These are phyloP conservation scores for Nymphalis polychloros DNA, from an alignment of 2,888 invertebrate species.

Conservation along the genomic window DNA sequence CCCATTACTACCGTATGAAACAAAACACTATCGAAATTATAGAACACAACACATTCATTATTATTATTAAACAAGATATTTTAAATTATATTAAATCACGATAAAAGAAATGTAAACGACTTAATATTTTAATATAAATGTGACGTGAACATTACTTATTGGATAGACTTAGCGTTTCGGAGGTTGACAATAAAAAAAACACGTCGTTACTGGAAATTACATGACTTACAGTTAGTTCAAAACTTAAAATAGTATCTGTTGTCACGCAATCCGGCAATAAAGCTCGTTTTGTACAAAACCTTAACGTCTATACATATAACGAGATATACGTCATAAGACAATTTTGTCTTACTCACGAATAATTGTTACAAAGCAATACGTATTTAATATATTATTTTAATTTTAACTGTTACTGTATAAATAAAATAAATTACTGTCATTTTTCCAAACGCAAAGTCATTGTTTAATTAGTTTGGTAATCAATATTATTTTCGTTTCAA, in stretches of 20 bases:
- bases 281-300: slow-evolving; percentile 47
- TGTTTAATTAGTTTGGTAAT: too few relatives aligned
- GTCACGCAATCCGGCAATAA: slow-evolving; percentile 76
- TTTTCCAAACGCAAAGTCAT: too few relatives aligned
- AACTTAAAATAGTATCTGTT: slow-evolving; percentile 62
- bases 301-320: slow-evolving; percentile 13
- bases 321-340: slow-evolving; percentile 5
- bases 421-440: too few relatives aligned
- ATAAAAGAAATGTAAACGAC: slow-evolving; percentile 31
- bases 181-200: slow-evolving; percentile 73
- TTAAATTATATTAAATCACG: too few relatives aligned
- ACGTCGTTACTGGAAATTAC: slow-evolving; percentile 77
- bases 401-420: too few relatives aligned
- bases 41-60: neutral
- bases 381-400: too few relatives aligned
- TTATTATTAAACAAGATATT: neutral
- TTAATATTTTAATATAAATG: slow-evolving; percentile 44
- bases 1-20: neutral
- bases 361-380: slow-evolving; percentile 2
- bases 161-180: slow-evolving; percentile 43
- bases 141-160: slow-evolving; percentile 31
- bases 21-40: neutral
- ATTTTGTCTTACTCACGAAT: slow-evolving; percentile 1
- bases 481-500: too few relatives aligned
- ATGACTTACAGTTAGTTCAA: slow-evolving; percentile 70